phyloP scores from a whole-genome alignment of 2,888 invertebrate species.

The Nomada goodeniana region DNA sequence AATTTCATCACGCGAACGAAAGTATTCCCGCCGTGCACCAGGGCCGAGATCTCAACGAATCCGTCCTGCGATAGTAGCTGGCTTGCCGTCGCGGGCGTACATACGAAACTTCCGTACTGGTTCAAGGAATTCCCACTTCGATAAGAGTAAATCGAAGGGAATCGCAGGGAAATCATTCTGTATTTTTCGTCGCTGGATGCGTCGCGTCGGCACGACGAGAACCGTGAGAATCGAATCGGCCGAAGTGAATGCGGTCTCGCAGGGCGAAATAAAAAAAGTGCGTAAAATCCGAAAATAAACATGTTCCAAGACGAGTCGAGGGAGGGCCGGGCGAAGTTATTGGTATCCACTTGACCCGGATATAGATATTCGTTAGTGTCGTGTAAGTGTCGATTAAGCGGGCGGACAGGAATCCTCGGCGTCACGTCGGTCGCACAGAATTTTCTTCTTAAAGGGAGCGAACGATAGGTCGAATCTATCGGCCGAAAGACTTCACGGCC shows the following conservation, averaged over 20 bases:
- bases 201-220: not conserved
- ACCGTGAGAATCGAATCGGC: constrained; percentile 39
- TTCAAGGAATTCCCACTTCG: not conserved
- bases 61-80: not conserved
- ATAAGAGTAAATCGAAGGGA: constrained; percentile 21
- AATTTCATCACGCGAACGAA: not conserved
- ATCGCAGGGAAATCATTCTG: constrained; percentile 21
- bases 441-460: constrained; percentile 71
- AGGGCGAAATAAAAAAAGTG: constrained; percentile 50
- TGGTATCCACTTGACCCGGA: constrained; percentile 46
- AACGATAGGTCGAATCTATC: constrained; percentile 72
- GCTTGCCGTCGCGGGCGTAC: constrained; percentile 1
- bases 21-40: not conserved
- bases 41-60: not conserved
- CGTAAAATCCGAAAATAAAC: constrained; percentile 46
- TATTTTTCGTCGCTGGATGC: constrained; percentile 5
- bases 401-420: constrained; percentile 55
- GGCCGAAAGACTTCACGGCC: constrained; percentile 60
- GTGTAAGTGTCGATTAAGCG: constrained; percentile 62
- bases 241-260: constrained; percentile 18
- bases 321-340: constrained; percentile 39
- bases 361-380: constrained; percentile 63
- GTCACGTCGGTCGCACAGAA: constrained; percentile 39
- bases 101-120: not conserved
- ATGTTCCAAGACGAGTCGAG: constrained; percentile 21